Percentiles rank a stretch among this genome's conserved stretches.
These are phyloP conservation scores for Callipepla californica DNA, from an alignment of 2,113 vertebrate genomes.

Conservation along the genomic window DNA sequence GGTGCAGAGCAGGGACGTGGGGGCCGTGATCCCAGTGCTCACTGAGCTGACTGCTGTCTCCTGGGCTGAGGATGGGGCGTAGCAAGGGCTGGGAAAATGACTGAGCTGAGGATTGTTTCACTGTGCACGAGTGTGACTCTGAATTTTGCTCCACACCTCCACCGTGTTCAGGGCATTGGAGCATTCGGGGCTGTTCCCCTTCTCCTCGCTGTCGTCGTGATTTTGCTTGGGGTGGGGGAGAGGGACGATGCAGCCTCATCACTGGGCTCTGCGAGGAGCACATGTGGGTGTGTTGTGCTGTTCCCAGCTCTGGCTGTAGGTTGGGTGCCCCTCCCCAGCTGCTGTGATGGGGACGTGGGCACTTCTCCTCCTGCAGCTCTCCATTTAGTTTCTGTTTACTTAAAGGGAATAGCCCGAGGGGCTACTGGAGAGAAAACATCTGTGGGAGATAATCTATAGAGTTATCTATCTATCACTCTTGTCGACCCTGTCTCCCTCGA, in stretches of 20 bases:
- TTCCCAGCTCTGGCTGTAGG: no score
- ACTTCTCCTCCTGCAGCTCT: slow-evolving; percentile 64
- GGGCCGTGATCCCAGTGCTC: background rate
- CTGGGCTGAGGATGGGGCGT: background rate
- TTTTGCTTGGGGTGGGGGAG: background rate
- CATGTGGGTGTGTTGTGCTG: background rate
- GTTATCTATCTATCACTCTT: slow-evolving; percentile 87
- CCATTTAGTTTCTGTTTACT: slow-evolving; percentile 88
- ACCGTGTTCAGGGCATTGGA: accelerated
- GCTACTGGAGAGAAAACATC: slow-evolving; percentile 86
- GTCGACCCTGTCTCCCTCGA: slow-evolving; percentile 81
- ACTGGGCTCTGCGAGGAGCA: no score
- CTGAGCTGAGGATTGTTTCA: no score
- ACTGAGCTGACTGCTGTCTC: background rate
- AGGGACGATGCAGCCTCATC: background rate
- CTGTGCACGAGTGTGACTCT: background rate
- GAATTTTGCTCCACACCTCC: background rate
- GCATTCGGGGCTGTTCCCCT: background rate
- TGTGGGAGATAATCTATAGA: slow-evolving; percentile 87
- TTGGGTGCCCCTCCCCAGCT: background rate
- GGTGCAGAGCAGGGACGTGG: background rate
- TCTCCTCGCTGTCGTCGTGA: background rate
- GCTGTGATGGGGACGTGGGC: slow-evolving; percentile 67
- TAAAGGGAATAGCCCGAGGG: slow-evolving; percentile 82
- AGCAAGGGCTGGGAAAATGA: background rate